These are phyloP conservation scores for Aurelia coerulea DNA, from an alignment of 30 jellyfish, hydroid and myxozoan genomes.

Conservation along the genomic window DNA sequence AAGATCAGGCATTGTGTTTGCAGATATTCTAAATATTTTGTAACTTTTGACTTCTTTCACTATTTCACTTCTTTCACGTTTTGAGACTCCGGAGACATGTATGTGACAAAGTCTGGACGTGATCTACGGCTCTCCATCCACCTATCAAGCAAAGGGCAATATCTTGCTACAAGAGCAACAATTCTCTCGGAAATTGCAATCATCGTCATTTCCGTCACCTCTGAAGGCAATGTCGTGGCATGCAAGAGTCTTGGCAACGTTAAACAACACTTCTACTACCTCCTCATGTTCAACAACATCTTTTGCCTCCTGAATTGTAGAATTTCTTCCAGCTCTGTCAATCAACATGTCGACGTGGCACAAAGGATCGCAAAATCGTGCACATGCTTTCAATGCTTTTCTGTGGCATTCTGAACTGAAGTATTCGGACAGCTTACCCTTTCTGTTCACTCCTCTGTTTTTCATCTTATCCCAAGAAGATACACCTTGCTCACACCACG, in stretches of 20 bases:
- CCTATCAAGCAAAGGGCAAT: constrained; percentile 12
- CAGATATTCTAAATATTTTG: neutral
- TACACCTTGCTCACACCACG: too few species aligned
- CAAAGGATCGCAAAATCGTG: too few species aligned
- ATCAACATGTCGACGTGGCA: too few species aligned
- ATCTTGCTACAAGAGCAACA: constrained; percentile 19
- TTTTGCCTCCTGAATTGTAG: too few species aligned
- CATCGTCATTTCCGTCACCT: neutral
- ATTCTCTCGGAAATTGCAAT: constrained; percentile 5
- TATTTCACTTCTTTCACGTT: neutral
- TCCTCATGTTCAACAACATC: neutral
- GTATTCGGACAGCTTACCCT: constrained; percentile 1
- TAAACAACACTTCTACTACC: constrained; percentile 3
- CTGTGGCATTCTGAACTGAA: constrained; percentile 6
- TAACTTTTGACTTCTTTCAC: neutral
- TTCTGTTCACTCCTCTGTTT: too few species aligned
- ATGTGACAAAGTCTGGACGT: neutral
- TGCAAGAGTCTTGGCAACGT: constrained; percentile 17
- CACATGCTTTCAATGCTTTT: neutral
- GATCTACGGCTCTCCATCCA: constrained; percentile 17
- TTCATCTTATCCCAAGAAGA: too few species aligned
- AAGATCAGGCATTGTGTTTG: neutral
- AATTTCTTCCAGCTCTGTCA: too few species aligned
- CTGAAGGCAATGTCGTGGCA: constrained; percentile 1
- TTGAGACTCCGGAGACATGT: neutral